These are phyloP conservation scores for Cerastis leucographa DNA, from an alignment of 2,888 invertebrate genomes.

Conservation along the genomic window DNA sequence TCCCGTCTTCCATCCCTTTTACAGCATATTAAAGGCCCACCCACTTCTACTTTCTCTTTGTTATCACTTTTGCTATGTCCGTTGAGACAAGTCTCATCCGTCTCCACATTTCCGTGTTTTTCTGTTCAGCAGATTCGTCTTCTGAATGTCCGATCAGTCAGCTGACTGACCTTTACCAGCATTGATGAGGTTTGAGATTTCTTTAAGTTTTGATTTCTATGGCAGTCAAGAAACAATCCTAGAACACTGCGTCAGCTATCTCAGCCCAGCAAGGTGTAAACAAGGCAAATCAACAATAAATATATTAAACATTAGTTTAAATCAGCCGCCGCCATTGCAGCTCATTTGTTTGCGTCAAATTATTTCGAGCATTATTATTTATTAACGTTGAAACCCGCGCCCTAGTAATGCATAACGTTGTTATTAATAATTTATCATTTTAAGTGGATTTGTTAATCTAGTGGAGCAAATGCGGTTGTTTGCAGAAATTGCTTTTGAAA, in stretches of 20 bases:
- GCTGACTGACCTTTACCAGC: background rate
- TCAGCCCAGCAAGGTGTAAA: constrained; percentile 21
- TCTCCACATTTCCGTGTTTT: background rate
- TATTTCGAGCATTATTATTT: constrained; percentile 59
- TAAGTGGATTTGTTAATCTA: constrained; percentile 26
- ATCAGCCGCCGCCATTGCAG: constrained; percentile 39
- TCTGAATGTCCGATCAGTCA: background rate
- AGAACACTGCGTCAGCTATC: background rate
- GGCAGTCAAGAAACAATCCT: background rate
- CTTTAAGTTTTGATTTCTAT: background rate
- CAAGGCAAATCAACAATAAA: constrained; percentile 25
- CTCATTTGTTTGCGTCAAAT: constrained; percentile 62
- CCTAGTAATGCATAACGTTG: constrained; percentile 24
- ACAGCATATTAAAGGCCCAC: background rate
- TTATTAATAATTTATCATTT: constrained; percentile 41
- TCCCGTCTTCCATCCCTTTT: background rate
- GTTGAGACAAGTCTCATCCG: background rate
- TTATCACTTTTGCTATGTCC: background rate
- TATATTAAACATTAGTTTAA: constrained; percentile 57
- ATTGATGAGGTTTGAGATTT: background rate
- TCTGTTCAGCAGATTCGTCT: background rate
- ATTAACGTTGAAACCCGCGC: constrained; percentile 35
- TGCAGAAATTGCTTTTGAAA: constrained; percentile 4
- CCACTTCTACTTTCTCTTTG: background rate
- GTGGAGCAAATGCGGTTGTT: constrained; percentile 1